Evolutionary conservation across 2,888 invertebrate species (phyloP).

Genomic region (Polydrusus pterygomalis): DNA sequence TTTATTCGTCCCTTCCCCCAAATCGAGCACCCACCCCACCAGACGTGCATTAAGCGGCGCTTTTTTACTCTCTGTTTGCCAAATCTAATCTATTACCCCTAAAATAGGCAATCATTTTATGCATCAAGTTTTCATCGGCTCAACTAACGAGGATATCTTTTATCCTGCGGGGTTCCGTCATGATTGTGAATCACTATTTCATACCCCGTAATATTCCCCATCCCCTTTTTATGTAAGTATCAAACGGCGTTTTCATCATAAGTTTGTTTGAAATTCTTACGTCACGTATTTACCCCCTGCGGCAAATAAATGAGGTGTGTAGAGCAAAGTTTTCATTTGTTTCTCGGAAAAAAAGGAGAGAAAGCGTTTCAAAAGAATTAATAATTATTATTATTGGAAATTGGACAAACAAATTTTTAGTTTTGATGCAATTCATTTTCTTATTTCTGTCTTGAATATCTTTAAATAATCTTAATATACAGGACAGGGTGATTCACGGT

Average conservation of each 20-base stretch:
- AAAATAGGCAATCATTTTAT: conserved; percentile 37
- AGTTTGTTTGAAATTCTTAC: conserved; percentile 31
- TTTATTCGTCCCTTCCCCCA: neutral
- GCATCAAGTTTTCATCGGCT: conserved; percentile 33
- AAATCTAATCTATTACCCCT: conserved; percentile 34
- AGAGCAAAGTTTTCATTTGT: neutral
- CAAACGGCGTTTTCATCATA: conserved; percentile 28
- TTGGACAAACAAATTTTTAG: too few species aligned
- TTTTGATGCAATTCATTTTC: too few species aligned
- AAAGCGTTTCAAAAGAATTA: too few species aligned
- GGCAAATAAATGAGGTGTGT: neutral
- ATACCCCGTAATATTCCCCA: conserved; percentile 22
- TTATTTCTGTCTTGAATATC: too few species aligned
- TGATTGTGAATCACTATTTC: conserved; percentile 33
- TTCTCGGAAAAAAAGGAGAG: neutral
- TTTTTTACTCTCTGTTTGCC: conserved; percentile 40
- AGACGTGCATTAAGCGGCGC: conserved; percentile 19
- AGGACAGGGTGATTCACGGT: too few species aligned
- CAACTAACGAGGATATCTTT: conserved; percentile 27
- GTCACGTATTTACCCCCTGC: conserved; percentile 38
- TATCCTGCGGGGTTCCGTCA: conserved; percentile 35
- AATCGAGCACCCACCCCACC: conserved; percentile 11
- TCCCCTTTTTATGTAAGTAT: conserved; percentile 32
- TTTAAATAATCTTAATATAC: too few species aligned
- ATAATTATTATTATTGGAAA: too few species aligned